Conservation (phyloP, 2,797 vertebrate species). For the Malacoctenus gilli region DNA sequence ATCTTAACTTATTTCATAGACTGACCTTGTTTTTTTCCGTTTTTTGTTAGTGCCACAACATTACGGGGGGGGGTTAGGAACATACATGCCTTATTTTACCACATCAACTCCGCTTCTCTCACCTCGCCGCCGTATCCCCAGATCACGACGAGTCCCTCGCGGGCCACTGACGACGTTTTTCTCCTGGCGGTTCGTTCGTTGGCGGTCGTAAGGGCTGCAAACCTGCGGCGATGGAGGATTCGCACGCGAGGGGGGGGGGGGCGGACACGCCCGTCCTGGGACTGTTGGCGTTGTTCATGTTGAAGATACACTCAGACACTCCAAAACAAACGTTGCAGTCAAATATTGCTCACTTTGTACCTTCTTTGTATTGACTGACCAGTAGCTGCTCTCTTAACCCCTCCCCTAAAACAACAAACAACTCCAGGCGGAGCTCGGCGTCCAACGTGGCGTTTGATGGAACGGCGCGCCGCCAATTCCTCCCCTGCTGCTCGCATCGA, state of each 20-base stretch:
- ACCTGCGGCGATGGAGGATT: conserved; percentile 35
- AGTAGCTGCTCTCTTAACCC: conserved; percentile 60
- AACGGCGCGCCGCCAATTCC: conserved; percentile 28
- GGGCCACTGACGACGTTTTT: conserved; percentile 15
- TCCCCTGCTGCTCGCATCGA: conserved; percentile 40
- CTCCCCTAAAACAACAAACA: conserved; percentile 24
- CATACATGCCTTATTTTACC: conserved; percentile 49
- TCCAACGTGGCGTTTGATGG: conserved; percentile 42
- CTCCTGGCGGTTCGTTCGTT: not conserved
- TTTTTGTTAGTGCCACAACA: conserved; percentile 49
- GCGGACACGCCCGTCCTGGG: too few species aligned
- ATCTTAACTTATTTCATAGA: conserved; percentile 87
- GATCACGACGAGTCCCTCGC: too few species aligned
- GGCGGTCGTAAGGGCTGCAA: conserved; percentile 19
- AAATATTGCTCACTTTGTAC: conserved; percentile 58
- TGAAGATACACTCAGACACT: conserved; percentile 66
- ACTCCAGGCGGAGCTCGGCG: conserved; percentile 60
- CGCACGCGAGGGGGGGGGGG: too few species aligned
- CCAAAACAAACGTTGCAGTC: conserved; percentile 53
- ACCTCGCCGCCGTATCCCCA: conserved; percentile 35
- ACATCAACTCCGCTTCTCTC: conserved; percentile 24
- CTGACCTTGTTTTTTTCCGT: too few species aligned
- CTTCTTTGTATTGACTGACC: conserved; percentile 57
- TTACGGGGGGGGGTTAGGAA: conserved; percentile 55
- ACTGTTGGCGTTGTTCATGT: too few species aligned